Evolutionary conservation across 2,888 invertebrate genomes (phyloP).

Genomic region (Zootermopsis nevadensis): DNA sequence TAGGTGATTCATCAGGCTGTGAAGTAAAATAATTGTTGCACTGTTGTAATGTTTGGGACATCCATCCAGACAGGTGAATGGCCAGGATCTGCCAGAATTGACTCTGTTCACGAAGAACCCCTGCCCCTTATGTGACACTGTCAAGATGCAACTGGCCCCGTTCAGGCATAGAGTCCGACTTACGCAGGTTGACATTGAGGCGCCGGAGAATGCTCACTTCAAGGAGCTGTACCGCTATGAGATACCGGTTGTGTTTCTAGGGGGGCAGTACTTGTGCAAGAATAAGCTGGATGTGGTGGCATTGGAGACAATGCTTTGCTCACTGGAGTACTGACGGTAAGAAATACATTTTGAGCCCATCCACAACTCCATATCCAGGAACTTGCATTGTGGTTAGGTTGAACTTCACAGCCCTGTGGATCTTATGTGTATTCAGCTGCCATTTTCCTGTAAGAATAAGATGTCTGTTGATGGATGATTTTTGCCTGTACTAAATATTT

Average conservation of each 20-base stretch:
- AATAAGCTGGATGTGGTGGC: constrained; percentile 70
- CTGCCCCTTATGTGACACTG: constrained; percentile 84
- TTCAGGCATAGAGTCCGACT: constrained; percentile 73
- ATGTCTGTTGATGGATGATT: too few relatives aligned
- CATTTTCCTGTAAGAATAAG: too few relatives aligned
- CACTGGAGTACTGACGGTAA: not conserved
- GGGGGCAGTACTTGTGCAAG: constrained; percentile 84
- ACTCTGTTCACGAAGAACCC: constrained; percentile 86
- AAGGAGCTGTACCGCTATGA: constrained; percentile 81
- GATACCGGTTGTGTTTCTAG: constrained; percentile 89
- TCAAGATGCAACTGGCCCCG: constrained; percentile 66
- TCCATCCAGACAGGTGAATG: constrained; percentile 6
- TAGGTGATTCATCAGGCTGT: too few relatives aligned
- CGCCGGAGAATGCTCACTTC: constrained; percentile 78
- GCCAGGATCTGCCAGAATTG: constrained; percentile 68
- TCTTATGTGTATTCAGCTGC: too few relatives aligned
- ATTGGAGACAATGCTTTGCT: constrained; percentile 31
- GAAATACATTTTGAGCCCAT: too few relatives aligned
- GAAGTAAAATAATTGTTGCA: too few relatives aligned
- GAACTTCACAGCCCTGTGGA: too few relatives aligned
- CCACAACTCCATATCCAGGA: too few relatives aligned
- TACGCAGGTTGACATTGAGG: constrained; percentile 81
- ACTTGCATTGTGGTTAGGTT: too few relatives aligned
- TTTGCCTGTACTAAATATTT: too few relatives aligned
- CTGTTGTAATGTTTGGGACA: too few relatives aligned